A percentile compares a stretch with the other conserved stretches of the same genome.
Evolutionary conservation across 2,888 invertebrate genomes (phyloP).

Genomic region (Drosophila phalerata): DNA sequence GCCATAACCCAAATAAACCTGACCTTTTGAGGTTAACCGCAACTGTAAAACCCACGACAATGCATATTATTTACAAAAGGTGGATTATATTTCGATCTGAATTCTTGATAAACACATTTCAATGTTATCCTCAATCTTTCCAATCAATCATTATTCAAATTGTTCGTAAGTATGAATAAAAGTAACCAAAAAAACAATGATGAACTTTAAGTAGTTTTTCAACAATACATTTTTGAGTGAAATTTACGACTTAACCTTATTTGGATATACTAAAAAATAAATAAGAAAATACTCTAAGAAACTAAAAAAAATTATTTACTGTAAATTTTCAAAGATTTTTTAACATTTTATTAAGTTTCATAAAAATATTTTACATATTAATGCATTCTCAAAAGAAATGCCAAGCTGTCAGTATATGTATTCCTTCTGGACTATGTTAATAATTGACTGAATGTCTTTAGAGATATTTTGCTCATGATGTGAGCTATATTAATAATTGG

Average conservation of each 20-base stretch:
- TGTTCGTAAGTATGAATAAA: conserved; percentile 1
- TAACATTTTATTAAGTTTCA: too few relatives aligned
- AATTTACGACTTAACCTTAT: conserved; percentile 3
- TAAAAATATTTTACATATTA: neutral
- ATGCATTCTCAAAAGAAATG: too few relatives aligned
- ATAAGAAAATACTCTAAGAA: neutral
- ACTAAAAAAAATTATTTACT: neutral
- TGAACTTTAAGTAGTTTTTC: neutral
- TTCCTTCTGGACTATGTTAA: neutral
- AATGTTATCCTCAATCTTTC: conserved; percentile 7
- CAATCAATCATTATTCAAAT: conserved; percentile 16
- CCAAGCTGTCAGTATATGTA: neutral
- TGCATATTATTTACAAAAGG: neutral
- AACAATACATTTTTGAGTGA: conserved; percentile 11
- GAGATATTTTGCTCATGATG: conserved; percentile 18
- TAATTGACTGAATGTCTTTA: conserved; percentile 1
- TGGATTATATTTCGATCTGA: conserved; percentile 9
- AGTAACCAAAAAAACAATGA: neutral
- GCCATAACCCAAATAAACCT: conserved; percentile 21
- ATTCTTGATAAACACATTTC: neutral
- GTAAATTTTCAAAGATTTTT: too few relatives aligned
- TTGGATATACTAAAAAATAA: neutral
- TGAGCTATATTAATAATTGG: conserved; percentile 20
- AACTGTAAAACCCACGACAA: neutral
- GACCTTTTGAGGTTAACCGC: conserved; percentile 5